phyloP scores from a whole-genome alignment of 2,888 invertebrate genomes.

The Nemapogon koenigi region DNA sequence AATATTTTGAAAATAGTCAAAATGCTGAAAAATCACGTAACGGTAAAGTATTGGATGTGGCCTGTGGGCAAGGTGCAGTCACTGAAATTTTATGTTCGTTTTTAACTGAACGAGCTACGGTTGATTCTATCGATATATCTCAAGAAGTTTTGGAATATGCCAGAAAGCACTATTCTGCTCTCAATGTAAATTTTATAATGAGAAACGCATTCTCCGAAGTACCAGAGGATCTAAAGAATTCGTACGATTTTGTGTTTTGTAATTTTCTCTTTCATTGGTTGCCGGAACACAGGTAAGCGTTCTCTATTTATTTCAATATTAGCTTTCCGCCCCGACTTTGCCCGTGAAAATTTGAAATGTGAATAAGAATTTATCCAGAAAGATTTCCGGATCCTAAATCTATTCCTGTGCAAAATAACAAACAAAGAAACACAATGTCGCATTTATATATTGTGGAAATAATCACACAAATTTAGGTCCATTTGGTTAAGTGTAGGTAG shows the following conservation, averaged over 20 bases:
- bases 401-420: too few species aligned
- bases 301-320: background rate
- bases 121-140: background rate
- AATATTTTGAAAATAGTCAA: background rate
- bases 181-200: background rate
- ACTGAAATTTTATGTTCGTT: background rate
- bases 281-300: background rate
- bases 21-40: too few species aligned
- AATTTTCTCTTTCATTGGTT: slow-evolving; percentile 1
- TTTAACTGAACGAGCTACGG: background rate
- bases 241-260: background rate
- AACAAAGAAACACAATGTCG: too few species aligned
- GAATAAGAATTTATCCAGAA: background rate
- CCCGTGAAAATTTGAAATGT: too few species aligned
- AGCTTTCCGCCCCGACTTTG: too few species aligned
- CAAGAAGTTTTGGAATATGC: background rate
- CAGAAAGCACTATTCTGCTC: background rate
- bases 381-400: too few species aligned
- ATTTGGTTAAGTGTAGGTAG: too few species aligned
- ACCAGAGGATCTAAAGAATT: background rate
- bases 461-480: too few species aligned
- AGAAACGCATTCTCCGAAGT: background rate
- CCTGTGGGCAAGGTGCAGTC: background rate
- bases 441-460: too few species aligned
- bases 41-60: background rate